Base-by-base conservation (phyloP, 2,797 vertebrate species). In the Ceryle rudis region DNA sequence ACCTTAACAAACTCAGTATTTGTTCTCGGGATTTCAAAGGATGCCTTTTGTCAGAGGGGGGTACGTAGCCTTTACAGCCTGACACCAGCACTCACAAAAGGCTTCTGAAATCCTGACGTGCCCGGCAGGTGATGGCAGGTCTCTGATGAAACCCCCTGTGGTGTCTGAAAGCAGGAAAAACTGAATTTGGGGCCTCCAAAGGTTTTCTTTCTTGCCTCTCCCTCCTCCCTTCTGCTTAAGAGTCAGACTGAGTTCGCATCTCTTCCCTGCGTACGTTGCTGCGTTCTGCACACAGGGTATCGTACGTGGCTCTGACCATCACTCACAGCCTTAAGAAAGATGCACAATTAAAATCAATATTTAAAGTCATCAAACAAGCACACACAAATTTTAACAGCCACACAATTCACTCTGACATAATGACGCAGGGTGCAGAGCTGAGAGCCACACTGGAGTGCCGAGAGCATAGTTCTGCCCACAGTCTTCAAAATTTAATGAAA, bases 401-500 rank as follows among this genome's bases (percentile, higher is more conserved):
- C 81, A 81, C 75, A 90, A 95, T 55, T 96, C 95, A 81, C 66
- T 44, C 61, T 74, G 83, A 88, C 89, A 95, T 11, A 73, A 83
- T 18, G 5, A 88, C 5, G 3, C 89, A 41, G 79, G 81, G 61
- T 46, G 69, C 60, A 14, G 71, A 60, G 82, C 60, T 11, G 12
- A 94, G 87, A 28, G 28, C 83, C 19, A 51, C 19, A 75, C 66
- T 21, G 83, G 61, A 73, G 84, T 1, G 72, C 91, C 37, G 0
- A 89, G 80, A 86, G 94, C 70, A 1, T 1, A 35, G 28, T 41
- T 79, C 90, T 96, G 89, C 92, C 91, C 89, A 54, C 75, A 57
- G 87, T 8, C 83, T 96, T 97, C 90, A 93, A 62, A 65, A 79
- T 82, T 47, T 88, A 94, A 96, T 93, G 93, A 84, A 93, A 95